These are phyloP conservation scores for Tadarida brasiliensis DNA, from an alignment of 2,797 vertebrate species.

Conservation along the genomic window DNA sequence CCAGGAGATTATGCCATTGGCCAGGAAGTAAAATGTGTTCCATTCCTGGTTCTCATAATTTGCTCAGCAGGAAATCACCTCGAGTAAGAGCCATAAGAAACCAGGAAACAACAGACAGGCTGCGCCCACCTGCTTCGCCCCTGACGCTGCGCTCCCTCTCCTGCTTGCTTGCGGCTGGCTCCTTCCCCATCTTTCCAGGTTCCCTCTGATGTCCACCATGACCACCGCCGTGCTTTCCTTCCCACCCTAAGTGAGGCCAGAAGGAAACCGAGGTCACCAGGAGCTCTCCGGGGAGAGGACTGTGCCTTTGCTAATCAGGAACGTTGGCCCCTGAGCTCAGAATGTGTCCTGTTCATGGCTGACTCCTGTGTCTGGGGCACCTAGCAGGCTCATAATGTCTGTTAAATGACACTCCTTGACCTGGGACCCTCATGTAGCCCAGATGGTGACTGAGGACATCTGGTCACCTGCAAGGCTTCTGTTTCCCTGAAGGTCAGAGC, in stretches of 20 bases:
- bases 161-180: neutral
- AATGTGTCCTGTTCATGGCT: neutral
- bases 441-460: neutral
- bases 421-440: neutral
- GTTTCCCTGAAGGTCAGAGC: neutral
- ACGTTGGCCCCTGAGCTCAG: neutral
- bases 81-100: neutral
- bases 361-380: neutral
- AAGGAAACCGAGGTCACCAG: neutral
- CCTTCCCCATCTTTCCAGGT: neutral
- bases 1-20: neutral
- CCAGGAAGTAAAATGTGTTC: neutral
- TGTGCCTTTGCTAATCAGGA: neutral
- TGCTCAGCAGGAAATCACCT: neutral
- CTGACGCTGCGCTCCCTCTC: rapidly evolving
- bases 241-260: neutral
- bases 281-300: neutral
- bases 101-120: neutral
- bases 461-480: neutral
- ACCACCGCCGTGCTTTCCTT: neutral
- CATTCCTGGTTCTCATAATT: neutral
- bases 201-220: neutral
- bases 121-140: rapidly evolving
- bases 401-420: neutral
- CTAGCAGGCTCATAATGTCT: neutral